These are phyloP conservation scores for Hylyphantes graminicola DNA, from an alignment of 1,140 invertebrate species.

Conservation along the genomic window DNA sequence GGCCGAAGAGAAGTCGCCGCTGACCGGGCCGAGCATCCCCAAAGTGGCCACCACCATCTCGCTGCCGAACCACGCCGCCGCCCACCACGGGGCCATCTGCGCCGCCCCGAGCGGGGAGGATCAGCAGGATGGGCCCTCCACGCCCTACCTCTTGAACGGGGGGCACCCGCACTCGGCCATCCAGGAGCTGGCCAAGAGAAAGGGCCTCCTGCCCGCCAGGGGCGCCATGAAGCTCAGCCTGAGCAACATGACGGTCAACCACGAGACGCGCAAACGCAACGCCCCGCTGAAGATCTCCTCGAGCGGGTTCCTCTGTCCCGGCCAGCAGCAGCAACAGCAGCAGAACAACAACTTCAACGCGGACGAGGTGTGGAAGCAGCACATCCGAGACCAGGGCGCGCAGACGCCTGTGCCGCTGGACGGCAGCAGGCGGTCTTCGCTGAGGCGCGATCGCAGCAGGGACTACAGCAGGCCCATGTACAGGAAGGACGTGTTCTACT, in stretches of 20 bases:
- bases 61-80: constrained; percentile 1
- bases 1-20: constrained; percentile 22
- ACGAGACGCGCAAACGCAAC: constrained; percentile 50
- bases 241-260: constrained; percentile 61
- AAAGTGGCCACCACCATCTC: constrained; percentile 46
- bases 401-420: constrained; percentile 54
- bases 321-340: constrained; percentile 44
- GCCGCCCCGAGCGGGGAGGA: constrained; percentile 2
- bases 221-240: constrained; percentile 61
- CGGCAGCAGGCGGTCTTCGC: constrained; percentile 35
- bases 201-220: constrained; percentile 42
- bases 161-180: constrained; percentile 42
- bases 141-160: constrained; percentile 30
- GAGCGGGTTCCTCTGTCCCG: constrained; percentile 55
- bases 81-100: not conserved
- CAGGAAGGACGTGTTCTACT: constrained; percentile 70
- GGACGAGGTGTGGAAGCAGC: constrained; percentile 60
- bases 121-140: constrained; percentile 14
- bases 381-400: constrained; percentile 32
- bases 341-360: constrained; percentile 43
- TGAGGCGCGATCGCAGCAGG: not conserved
- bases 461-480: constrained; percentile 66
- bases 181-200: constrained; percentile 55
- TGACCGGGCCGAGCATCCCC: constrained; percentile 38
- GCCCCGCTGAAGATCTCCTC: constrained; percentile 55